Evolutionary conservation across 2,888 invertebrate species (phyloP).

Genomic region (Schizaphis graminum): DNA sequence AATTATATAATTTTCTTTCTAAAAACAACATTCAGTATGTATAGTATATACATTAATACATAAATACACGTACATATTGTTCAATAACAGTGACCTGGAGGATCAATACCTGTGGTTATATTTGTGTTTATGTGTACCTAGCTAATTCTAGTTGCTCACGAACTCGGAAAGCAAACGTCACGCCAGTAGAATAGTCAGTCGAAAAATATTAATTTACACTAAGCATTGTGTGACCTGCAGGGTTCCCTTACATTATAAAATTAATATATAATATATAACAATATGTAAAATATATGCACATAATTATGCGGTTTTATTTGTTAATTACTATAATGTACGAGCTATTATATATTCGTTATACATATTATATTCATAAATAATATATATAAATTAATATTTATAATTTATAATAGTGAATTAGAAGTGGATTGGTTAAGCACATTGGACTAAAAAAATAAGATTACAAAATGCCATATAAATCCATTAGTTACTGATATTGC

Average conservation of each 20-base stretch:
- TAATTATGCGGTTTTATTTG: not conserved
- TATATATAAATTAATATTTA: not conserved
- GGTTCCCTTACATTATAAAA: not conserved
- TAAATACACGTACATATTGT: conserved; percentile 13
- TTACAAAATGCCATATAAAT: not conserved
- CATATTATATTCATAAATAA: not conserved
- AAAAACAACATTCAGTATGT: not conserved
- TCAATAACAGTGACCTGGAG: conserved; percentile 39
- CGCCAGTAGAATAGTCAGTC: conserved; percentile 41
- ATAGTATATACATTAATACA: not conserved
- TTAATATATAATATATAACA: not conserved
- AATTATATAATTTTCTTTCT: not conserved
- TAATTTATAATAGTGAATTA: not conserved
- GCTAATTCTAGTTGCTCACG: conserved; percentile 57
- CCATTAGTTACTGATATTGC: not conserved
- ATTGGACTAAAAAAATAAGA: not conserved
- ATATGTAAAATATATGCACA: not conserved
- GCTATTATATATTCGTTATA: not conserved
- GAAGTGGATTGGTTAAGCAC: not conserved
- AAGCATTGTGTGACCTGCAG: not conserved
- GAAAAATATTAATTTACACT: conserved; percentile 52
- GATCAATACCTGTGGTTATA: conserved; percentile 56
- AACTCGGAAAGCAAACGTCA: conserved; percentile 23
- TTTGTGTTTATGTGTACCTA: not conserved
- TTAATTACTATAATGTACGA: not conserved